A percentile compares a stretch with the other conserved stretches of the same genome.
phyloP scores from a whole-genome alignment of 1,140 invertebrate genomes.

The Scaptomyza montana region DNA sequence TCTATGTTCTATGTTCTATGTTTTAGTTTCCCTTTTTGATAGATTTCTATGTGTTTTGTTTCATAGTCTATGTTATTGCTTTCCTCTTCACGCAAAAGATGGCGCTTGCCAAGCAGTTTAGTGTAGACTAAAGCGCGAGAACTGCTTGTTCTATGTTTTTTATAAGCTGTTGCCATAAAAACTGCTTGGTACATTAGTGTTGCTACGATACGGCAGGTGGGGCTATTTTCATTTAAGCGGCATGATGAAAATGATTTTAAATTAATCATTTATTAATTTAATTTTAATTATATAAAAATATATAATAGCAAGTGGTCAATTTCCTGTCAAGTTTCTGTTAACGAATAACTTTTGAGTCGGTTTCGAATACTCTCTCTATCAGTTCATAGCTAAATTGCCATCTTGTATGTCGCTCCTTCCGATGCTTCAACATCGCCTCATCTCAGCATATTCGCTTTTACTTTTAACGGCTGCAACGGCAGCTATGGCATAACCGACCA shows the following conservation, averaged over 20 bases:
- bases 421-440: neutral
- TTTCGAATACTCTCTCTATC: neutral
- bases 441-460: conserved; percentile 35
- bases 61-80: neutral
- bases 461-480: conserved; percentile 16
- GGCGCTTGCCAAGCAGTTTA: too few species aligned
- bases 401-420: neutral
- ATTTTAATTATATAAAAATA: too few species aligned
- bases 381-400: neutral
- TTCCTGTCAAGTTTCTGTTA: too few species aligned
- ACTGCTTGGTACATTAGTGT: neutral
- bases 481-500: conserved; percentile 17
- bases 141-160: too few species aligned
- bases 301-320: too few species aligned
- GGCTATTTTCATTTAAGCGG: too few species aligned
- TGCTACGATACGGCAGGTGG: neutral
- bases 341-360: too few species aligned
- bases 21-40: neutral
- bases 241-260: too few species aligned
- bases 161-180: neutral
- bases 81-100: neutral
- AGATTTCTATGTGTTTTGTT: neutral
- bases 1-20: neutral
- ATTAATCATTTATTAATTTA: too few species aligned
- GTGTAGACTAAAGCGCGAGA: too few species aligned